Evolutionary conservation across 2,113 vertebrate species (phyloP), one percentile per base, ranked within the genome.

Genomic region (Brachirus orientalis): DNA sequence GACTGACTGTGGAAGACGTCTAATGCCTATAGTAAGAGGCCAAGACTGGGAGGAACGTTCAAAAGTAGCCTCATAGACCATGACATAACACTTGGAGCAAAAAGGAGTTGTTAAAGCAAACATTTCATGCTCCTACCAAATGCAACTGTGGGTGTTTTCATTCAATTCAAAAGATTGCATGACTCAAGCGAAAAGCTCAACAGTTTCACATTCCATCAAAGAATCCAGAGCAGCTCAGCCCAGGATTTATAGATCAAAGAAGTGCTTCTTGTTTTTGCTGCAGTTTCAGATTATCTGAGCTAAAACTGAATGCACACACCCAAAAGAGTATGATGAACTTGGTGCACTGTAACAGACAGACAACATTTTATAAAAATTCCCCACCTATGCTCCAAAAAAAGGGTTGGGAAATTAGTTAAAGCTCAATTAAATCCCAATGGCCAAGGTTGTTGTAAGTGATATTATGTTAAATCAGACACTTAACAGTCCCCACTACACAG

Each of bases 31-130:
- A 43, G 10, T 13, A 14, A 43, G 59, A 60, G 59, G 44, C 51
- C 38, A 51, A 6, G 2, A 35, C 28, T 18, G 52, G 60, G 59
- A 80, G 55, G 48, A 50, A 58, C 69, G 64, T 71, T 77, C 37
- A 78, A 62, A 69, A 28, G 36, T 54, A 55, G 62, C 79, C 55
- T 65, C 63, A 52, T n/a, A 77, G 71, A 79, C 79, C 59, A 57
- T 81, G 69, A 85, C 78, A 64, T 80, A 80, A 86, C 28, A 63
- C 66, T 80, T 81, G 77, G 79, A 70, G 46, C 69, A 62, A 59
- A 28, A 70, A 65, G 36, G 63, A 73, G 67, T 14, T 63, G 63
- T 58, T 77, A 79, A 72, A 90, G 69, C 64, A 86, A 90, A 90
- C 75, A 88, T 77, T 45, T 70, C 88, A 13, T 53, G 47, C 44